A percentile compares a stretch with the other conserved stretches of the same genome.
These are phyloP conservation scores for Coptodon bakossiorum DNA, from an alignment of 2,113 vertebrate species.

Conservation along the genomic window DNA sequence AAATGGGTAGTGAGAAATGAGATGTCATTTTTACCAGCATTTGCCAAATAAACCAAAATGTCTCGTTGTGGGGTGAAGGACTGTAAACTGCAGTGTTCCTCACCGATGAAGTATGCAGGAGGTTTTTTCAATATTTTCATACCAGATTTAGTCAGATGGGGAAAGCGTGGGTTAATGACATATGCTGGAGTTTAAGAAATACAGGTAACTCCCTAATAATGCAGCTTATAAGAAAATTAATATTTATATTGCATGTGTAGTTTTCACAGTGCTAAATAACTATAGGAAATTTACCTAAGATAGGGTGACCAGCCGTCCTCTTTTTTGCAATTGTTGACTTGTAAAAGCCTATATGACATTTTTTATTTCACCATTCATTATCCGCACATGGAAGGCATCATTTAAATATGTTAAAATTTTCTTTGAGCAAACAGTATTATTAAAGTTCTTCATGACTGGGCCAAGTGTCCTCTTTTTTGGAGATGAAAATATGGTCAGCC, in stretches of 20 bases:
- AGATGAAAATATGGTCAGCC: not conserved
- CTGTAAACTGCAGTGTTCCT: not conserved
- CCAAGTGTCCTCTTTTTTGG: not conserved
- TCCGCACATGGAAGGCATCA: not conserved
- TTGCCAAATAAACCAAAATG: slow-evolving; percentile 27
- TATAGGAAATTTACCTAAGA: not conserved
- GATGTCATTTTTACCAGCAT: not conserved
- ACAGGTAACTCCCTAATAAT: not conserved
- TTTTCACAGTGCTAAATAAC: rapidly evolving
- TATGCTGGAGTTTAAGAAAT: not conserved
- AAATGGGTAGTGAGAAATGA: not conserved
- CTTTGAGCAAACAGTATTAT: not conserved
- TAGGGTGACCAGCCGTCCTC: not conserved
- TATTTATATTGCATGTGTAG: not conserved
- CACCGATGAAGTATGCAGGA: not conserved
- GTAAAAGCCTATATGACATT: not conserved
- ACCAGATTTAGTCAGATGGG: not conserved
- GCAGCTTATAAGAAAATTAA: rapidly evolving
- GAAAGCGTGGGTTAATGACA: not conserved
- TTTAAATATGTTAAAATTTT: not conserved
- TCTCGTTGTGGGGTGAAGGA: not conserved
- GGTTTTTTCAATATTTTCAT: not conserved
- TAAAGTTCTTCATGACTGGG: not conserved
- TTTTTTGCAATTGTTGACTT: not conserved
- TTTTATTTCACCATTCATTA: not conserved